These are phyloP conservation scores for Motacilla alba DNA, from an alignment of 2,113 vertebrate species.

Conservation along the genomic window DNA sequence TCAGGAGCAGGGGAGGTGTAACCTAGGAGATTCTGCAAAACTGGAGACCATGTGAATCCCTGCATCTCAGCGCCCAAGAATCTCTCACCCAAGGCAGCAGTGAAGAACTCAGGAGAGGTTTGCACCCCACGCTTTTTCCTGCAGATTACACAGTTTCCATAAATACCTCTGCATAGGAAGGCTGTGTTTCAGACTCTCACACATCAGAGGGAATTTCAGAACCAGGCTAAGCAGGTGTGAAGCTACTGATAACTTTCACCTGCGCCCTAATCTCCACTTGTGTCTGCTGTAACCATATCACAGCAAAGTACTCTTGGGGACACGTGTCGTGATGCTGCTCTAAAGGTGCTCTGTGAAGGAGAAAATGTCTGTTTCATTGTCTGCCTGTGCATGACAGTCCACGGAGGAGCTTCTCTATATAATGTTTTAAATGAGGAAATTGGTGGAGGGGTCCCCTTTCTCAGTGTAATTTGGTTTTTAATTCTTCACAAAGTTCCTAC, in stretches of 20 bases:
- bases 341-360: background rate
- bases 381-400: background rate
- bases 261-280: background rate
- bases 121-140: background rate
- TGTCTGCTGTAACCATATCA: background rate
- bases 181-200: background rate
- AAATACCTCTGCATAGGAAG: background rate
- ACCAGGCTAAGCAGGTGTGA: background rate
- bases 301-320: background rate
- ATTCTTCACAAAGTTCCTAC: constrained; percentile 52
- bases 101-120: background rate
- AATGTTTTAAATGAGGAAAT: constrained; percentile 38
- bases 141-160: background rate
- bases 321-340: background rate
- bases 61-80: background rate
- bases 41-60: background rate
- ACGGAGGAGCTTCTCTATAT: background rate
- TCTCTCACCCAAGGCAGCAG: background rate
- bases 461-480: constrained; percentile 66
- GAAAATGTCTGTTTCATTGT: background rate
- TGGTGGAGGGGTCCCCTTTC: background rate
- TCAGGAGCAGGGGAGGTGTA: background rate
- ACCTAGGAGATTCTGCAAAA: background rate
- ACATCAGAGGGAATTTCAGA: background rate
- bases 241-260: background rate